Base-by-base conservation (phyloP, 2,888 invertebrate species). In the Ennomos fuscantarius region DNA sequence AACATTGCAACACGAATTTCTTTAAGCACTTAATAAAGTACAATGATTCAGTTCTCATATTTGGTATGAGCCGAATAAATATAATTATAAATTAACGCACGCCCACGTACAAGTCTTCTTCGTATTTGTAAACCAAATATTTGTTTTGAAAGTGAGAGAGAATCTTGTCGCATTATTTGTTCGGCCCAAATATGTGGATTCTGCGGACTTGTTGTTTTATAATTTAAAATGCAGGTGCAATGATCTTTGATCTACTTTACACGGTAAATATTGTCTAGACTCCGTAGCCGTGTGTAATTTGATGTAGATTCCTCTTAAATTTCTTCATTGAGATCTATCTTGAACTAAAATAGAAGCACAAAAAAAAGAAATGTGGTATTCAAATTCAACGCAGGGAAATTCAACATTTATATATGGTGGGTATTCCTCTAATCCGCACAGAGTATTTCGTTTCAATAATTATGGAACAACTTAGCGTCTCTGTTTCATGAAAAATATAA, bases 81-180 rank as follows among this genome's bases (percentile, higher is more conserved):
- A 55, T 60, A 61, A 61, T 58, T 59, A 58, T 68, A 42, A 63
- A 60, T 56, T 15, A 43, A 58, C 24, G 12, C 44, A 45, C 66
- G 58, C 66, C 68, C 67, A 73, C 76, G 66, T 62, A 31, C 44
- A 2, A 45, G 63, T 53, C 52, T 70, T 70, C 67, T 68, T 57
- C 54, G 34, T 39, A 39, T 47, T 51, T 24, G 63, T 63, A 48
- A 50, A 44, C 46, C 69, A 70, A 79, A 79, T 71, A 74, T 78
- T 78, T 66, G 63, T 60, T 72, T 76, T 71, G 79, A 79, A 79
- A 79, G 79, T 72, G 72, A 70, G 74, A 65, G 45, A 37, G 36
- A 33, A 32, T 60, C 12, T 35, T 43, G 50, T 39, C 49, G 8
- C 68, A 58, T 24, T 77, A 62, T 75, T 64, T 77, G 65, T 46